A percentile compares a stretch with the other conserved stretches of the same genome.
phyloP scores from a whole-genome alignment of 2,888 invertebrate species.

The Pherbina coryleti region DNA sequence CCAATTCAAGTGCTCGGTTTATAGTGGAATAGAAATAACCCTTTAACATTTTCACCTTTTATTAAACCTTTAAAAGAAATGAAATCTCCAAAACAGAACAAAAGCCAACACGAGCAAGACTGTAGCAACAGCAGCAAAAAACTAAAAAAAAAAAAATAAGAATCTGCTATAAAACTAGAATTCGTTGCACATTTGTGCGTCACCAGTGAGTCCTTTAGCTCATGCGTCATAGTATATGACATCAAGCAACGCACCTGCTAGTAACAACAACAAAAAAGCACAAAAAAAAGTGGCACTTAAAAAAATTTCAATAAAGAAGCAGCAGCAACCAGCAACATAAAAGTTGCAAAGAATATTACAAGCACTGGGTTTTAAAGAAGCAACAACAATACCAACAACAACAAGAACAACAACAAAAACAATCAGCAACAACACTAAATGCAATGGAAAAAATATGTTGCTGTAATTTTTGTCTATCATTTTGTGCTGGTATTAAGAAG shows the following conservation, averaged over 20 bases:
- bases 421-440: background rate
- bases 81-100: background rate
- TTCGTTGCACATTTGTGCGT: too few relatives aligned
- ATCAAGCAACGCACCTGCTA: background rate
- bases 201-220: background rate
- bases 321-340: conserved; percentile 8
- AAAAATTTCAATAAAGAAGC: background rate
- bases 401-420: background rate
- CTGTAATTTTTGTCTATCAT: background rate
- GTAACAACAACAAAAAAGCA: background rate
- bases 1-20: too few relatives aligned
- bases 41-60: background rate
- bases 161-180: too few relatives aligned
- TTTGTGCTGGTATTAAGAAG: background rate
- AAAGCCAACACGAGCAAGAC: background rate
- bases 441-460: conserved; percentile 1
- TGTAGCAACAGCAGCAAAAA: background rate
- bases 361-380: too few relatives aligned
- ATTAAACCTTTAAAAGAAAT: background rate
- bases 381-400: background rate
- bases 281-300: background rate
- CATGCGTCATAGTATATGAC: background rate
- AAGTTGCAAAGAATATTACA: background rate
- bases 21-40: too few relatives aligned
- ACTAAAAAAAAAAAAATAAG: background rate